These are phyloP conservation scores for Anthonomus grandis DNA, from an alignment of 1,140 invertebrate species.

Conservation along the genomic window DNA sequence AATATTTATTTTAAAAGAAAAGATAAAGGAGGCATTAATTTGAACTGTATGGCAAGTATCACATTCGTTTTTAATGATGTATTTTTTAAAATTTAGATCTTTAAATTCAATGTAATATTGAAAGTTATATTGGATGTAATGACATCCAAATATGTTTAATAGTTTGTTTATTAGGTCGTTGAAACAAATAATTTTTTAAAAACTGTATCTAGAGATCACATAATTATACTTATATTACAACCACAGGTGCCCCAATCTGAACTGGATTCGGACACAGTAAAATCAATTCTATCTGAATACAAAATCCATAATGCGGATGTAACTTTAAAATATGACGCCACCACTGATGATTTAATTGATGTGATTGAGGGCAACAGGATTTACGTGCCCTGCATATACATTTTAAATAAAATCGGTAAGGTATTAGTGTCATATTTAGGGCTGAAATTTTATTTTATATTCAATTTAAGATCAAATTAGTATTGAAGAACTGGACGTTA, in stretches of 20 bases:
- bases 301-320: conserved; percentile 99
- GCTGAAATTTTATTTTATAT: not conserved
- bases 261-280: conserved; percentile 92
- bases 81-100: not conserved
- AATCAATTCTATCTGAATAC: conserved; percentile 95
- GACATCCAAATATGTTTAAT: too few species aligned
- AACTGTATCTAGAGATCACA: too few species aligned
- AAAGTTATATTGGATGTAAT: too few species aligned
- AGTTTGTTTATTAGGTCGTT: too few species aligned
- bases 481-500: conserved; percentile 95
- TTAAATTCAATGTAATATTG: too few species aligned
- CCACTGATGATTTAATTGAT: conserved; percentile 97
- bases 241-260: conserved; percentile 92
- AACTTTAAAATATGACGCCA: conserved; percentile 91
- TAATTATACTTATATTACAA: conserved; percentile 42
- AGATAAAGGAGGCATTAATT: conserved; percentile 95
- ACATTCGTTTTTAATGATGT: conserved; percentile 36
- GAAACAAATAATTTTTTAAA: too few species aligned
- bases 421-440: not conserved
- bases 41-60: conserved; percentile 74
- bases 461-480: conserved; percentile 78
- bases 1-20: conserved; percentile 96
- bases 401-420: conserved; percentile 96
- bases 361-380: conserved; percentile 98
- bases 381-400: conserved; percentile 97